Base-by-base conservation (phyloP, 2,113 vertebrate species). In the Myrmecobius fasciatus region DNA sequence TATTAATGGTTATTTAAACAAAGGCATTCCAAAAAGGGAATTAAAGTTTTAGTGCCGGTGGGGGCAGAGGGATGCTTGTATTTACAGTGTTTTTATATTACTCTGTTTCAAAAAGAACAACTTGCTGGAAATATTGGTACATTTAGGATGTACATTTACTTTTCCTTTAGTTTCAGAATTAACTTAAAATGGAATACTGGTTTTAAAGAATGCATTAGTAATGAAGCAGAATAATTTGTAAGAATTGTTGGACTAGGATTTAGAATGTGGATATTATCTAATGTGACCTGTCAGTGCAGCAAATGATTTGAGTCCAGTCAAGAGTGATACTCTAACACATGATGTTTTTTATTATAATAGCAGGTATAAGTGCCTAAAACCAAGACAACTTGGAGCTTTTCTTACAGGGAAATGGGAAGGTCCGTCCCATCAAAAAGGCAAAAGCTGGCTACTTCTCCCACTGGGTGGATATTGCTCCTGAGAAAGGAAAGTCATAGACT, bases 1-100 rank as follows among this genome's bases (percentile, higher is more conserved):
- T 97, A 91, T 94, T n/a, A 67, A n/a, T 91, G 91, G 90, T 91
- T 95, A 54, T 95, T 92, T 96, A 91, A 96, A 93, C 43, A 96
- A 49, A 0, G 0, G 14, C 53, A 93, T 95, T 94, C 43, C 51
- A 22, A 52, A 53, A 92, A 95, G 89, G 93, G 93, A 92, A 92
- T 47, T 95, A 95, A 53, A 91, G 36, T 91, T 94, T 94, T 67
- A 93, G 46, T 25, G n/a, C 22, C 60, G 2, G 17, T 28, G 17
- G 24, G 52, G 67, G 28, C 75, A 95, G 91, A 92, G 90, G 26
- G 89, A 95, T 94, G 17, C 60, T 26, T 2, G 52, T 91, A 54
- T 67, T 94, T 95, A 0, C 20, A 48, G 47, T 31, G 36, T 43
- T 83, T 60, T 83, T 83, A 6, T 43, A 43, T 26, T 43, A 83